Conservation (phyloP, 2,888 invertebrate genomes). For the Cybosia mesomella region DNA sequence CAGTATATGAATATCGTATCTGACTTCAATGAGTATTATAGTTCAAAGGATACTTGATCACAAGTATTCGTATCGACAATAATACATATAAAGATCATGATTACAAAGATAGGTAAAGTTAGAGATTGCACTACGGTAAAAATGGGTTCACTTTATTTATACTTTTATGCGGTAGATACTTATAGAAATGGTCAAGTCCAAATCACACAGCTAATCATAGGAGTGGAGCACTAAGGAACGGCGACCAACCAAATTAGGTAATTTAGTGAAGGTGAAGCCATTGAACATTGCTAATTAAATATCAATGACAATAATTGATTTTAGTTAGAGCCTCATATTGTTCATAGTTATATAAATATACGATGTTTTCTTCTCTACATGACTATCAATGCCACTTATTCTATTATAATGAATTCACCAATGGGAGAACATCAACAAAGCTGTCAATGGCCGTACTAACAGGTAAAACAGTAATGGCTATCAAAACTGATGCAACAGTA, state of each 20-base stretch:
- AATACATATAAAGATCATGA: background rate
- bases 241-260: background rate
- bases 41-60: background rate
- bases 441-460: background rate
- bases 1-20: background rate
- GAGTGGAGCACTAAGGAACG: too few relatives aligned
- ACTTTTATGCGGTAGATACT: too few relatives aligned
- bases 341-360: background rate
- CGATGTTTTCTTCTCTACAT: background rate
- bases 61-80: background rate
- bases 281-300: background rate
- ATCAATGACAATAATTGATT: too few relatives aligned
- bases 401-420: slow-evolving; percentile 2
- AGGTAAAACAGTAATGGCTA: background rate
- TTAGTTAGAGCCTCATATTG: background rate
- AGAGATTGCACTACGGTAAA: background rate
- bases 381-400: background rate
- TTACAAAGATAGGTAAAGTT: too few relatives aligned
- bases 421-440: slow-evolving; percentile 3
- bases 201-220: too few relatives aligned
- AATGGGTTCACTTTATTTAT: too few relatives aligned
- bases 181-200: too few relatives aligned
- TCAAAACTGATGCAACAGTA: slow-evolving; percentile 25
- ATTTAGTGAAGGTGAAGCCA: background rate
- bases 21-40: background rate